Base-by-base conservation (phyloP, 2,797 vertebrate species). In the Pagetopsis macropterus region DNA sequence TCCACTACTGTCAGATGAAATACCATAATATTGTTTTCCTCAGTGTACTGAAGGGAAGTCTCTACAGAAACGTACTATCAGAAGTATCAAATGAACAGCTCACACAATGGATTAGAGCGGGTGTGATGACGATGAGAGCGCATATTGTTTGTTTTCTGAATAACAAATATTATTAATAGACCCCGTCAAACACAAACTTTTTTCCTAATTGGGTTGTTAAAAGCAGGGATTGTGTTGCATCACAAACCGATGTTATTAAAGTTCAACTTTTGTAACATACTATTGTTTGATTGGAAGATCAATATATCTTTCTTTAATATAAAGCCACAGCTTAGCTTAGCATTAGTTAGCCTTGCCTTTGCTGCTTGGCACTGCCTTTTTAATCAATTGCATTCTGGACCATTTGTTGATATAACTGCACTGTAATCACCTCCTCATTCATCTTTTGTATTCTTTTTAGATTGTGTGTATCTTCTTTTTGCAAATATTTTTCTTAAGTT, bases 1-100 rank as follows among this genome's bases (percentile, higher is more conserved):
- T 69, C 40, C 12, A 50, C 9, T 52, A 16, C 44, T 55, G n/a
- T 61, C 57, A 67, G 31, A 74, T 70, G 11, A 27, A 71, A 63
- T 33, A 48, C 16, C 40, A 44, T 23, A 15, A 61, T 60, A 33
- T n/a, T 37, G 37, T 58, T 65, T 23, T 55, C 37, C 52, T 45
- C 59, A 21, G n/a, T 31, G 23, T 33, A 21, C 65, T 23, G 50
- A 79, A 37, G 21, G 33, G 17, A 55, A 27, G 21, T 41, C 21
- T 67, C 48, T 33, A 10, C n/a, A 59, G 63, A 52, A n/a, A 45
- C 4, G 1, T 61, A 58, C 5, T 52, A 50, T 55, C 19, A 73
- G 10, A 70, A n/a, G 12, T 49, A 48, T 56, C 5, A 58, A 43
- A 51, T 11, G 19, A 45, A 51, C 4, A 45, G 31, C 31, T 72